Percentiles rank a stretch among this genome's conserved stretches.
Conservation (phyloP, 2,113 vertebrate genomes). For the Macrotus californicus region DNA sequence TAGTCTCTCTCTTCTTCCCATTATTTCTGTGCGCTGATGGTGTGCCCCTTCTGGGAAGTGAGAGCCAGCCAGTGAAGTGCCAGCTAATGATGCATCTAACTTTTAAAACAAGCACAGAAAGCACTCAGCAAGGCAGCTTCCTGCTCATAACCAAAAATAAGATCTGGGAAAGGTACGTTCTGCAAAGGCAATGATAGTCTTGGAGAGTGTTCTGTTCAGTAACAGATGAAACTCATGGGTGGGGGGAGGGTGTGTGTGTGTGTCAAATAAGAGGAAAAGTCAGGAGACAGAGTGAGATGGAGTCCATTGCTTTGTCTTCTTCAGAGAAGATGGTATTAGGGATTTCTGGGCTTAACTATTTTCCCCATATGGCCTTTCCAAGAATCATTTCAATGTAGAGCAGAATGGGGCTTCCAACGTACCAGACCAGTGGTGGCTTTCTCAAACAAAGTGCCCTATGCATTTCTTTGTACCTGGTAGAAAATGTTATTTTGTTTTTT, state of each 20-base stretch:
- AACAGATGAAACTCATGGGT: not conserved
- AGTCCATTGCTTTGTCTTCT: not conserved
- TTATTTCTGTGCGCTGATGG: not conserved
- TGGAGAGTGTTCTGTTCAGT: not conserved
- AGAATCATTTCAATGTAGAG: not conserved
- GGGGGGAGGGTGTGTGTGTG: not conserved
- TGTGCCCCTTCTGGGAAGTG: not conserved
- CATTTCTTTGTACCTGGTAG: not conserved
- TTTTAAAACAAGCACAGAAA: not conserved
- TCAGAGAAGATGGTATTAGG: not conserved
- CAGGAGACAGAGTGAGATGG: not conserved
- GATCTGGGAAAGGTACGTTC: not conserved
- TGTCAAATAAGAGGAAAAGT: not conserved
- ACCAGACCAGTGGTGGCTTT: not conserved
- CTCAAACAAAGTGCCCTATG: not conserved
- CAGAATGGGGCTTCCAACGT: not conserved
- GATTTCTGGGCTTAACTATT: not conserved
- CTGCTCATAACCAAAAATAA: not conserved
- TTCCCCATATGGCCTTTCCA: not conserved
- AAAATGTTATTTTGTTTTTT: conserved; percentile 13
- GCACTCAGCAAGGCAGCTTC: not conserved
- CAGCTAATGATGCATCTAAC: not conserved
- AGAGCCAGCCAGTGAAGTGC: not conserved
- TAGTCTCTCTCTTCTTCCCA: not conserved
- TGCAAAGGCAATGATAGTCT: not conserved